Base-by-base conservation (phyloP, 2,113 vertebrate genomes). In the Porphyrio hochstetteri region DNA sequence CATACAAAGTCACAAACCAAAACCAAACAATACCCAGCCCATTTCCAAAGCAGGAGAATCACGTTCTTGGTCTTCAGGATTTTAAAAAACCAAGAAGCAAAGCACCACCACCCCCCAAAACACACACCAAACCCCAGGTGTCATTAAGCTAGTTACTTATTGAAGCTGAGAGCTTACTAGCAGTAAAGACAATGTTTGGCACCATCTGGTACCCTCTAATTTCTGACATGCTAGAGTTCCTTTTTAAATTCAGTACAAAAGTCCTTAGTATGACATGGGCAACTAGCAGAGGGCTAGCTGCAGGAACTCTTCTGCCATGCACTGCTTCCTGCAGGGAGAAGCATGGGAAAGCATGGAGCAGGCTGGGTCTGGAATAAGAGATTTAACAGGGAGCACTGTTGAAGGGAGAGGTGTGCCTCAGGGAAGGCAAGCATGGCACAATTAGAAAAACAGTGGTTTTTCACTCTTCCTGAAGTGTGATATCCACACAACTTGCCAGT, bases 91-190 rank as follows among this genome's bases (percentile, higher is more conserved):
- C 67, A n/a, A 48, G 23, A 48, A 48, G 10, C 48, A 48, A 71
- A 53, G 12, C 61, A n/a, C 25, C n/a, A 0, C 33, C 13, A 9
- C 10, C 48, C 55, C 31, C 46, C 46, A 40, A 52, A 83, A 16
- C 28, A 48, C 35, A 59, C 33, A 27, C 21, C 25, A 61, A 48
- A n/a, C 5, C 38, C 59, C 20, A 74, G 12, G 60, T 1, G 4
- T 55, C 42, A 11, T 38, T 11, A 2, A 59, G 15, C 24, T 53
- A n/a, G 18, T 46, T 5, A 1, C 10, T 82, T 33, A 12, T 0
- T 33, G 70, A 35, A 48, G 61, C 28, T 60, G 76, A 57, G 6
- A 50, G 31, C 35, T 53, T 56, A 12, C 6, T 10, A 82, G 63
- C n/a, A 52, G 36, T 27, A 44, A 74, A 38, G 29, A 2, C n/a